Percentiles rank a stretch among this genome's conserved stretches.
Conservation (phyloP, 2,888 invertebrate species). For the Drosophila histrio region DNA sequence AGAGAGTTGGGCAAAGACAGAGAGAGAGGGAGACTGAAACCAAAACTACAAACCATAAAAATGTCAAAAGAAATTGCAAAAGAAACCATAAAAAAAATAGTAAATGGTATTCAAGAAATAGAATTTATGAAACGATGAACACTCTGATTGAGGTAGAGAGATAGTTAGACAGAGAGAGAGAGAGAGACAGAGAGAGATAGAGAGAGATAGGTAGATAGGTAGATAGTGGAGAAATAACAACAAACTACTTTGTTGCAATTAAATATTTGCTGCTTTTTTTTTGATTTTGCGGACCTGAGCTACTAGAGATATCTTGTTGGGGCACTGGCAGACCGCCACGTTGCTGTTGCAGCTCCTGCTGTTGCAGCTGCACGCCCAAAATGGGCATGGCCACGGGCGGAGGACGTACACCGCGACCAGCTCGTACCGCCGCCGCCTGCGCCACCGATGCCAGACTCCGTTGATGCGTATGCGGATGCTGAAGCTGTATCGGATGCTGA, state of each 20-base stretch:
- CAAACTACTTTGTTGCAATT: slow-evolving; percentile 61
- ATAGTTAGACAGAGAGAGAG: slow-evolving; percentile 9
- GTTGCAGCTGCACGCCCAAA: slow-evolving; percentile 80
- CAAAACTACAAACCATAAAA: slow-evolving; percentile 60
- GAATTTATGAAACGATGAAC: slow-evolving; percentile 50
- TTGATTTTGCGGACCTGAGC: slow-evolving; percentile 84
- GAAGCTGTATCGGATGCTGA: slow-evolving; percentile 38
- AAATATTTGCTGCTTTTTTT: slow-evolving; percentile 34
- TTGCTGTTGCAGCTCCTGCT: slow-evolving; percentile 84
- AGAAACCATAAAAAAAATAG: slow-evolving; percentile 8
- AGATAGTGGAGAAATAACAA: slow-evolving; percentile 44
- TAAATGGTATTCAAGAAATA: slow-evolving; percentile 31
- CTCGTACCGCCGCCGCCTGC: slow-evolving; percentile 72
- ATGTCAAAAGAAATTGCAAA: slow-evolving; percentile 51
- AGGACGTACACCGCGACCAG: slow-evolving; percentile 78
- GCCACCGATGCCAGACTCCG: slow-evolving; percentile 74
- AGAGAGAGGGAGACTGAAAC: slow-evolving; percentile 24
- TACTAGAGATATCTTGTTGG: slow-evolving; percentile 85
- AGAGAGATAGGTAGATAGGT: slow-evolving; percentile 29
- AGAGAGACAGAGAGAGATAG: slow-evolving; percentile 28
- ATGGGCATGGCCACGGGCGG: slow-evolving; percentile 82
- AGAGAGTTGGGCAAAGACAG: slow-evolving; percentile 4
- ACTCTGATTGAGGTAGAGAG: slow-evolving; percentile 16
- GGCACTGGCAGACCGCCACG: slow-evolving; percentile 85
- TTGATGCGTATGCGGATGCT: slow-evolving; percentile 47